Percentiles rank a stretch among this genome's conserved stretches.
Conservation (phyloP, 2,113 vertebrate species). For the Nettapus auritus region DNA sequence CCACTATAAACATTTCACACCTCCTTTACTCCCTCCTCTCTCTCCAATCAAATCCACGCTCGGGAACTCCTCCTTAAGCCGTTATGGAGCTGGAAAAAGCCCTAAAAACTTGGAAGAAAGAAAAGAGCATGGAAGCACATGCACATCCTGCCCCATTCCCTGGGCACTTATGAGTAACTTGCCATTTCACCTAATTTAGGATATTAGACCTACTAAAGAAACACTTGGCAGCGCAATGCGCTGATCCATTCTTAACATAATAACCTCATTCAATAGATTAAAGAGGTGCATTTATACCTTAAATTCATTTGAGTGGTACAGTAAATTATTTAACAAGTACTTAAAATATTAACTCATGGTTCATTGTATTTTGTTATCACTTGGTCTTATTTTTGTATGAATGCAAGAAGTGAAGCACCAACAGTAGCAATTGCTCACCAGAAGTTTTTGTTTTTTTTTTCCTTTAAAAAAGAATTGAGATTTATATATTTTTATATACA, state of each 20-base stretch:
- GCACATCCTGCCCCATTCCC: conserved; percentile 1
- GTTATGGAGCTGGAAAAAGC: neutral
- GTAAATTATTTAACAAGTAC: conserved; percentile 53
- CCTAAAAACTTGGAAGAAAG: neutral
- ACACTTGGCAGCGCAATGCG: conserved; percentile 27
- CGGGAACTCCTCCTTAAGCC: conserved; percentile 15
- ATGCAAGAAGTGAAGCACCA: neutral
- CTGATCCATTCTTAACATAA: conserved; percentile 61
- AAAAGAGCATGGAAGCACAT: neutral
- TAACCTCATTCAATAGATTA: conserved; percentile 47
- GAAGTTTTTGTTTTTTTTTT: neutral
- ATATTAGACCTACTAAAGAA: conserved; percentile 45
- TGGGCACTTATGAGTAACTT: conserved; percentile 16
- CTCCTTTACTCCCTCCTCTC: neutral
- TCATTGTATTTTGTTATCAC: conserved; percentile 30
- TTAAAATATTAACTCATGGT: conserved; percentile 28
- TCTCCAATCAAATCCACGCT: neutral
- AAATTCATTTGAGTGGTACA: conserved; percentile 19
- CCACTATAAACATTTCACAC: neutral
- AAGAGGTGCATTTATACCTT: conserved; percentile 28
- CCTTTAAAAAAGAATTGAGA: neutral
- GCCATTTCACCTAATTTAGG: conserved; percentile 55
- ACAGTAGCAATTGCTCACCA: neutral
- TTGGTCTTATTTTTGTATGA: neutral
- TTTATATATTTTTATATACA: neutral